Conservation (phyloP, 2,888 invertebrate species). For the Liposcelis brunnea region DNA sequence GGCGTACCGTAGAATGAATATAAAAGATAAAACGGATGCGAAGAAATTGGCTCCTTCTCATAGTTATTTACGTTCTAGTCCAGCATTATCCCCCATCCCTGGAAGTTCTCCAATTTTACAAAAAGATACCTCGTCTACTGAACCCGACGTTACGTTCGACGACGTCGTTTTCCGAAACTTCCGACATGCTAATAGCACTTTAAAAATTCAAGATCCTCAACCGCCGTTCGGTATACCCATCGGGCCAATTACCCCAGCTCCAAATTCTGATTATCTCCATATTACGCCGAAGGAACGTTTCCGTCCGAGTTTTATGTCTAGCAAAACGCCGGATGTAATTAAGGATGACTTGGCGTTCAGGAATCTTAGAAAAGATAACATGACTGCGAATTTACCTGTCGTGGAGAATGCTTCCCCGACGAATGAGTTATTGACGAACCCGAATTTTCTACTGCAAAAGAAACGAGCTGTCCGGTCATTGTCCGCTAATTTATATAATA, state of each 20-base stretch:
- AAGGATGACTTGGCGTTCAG: constrained; percentile 78
- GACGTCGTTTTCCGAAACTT: constrained; percentile 71
- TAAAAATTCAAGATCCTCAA: constrained; percentile 58
- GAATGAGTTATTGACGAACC: constrained; percentile 12
- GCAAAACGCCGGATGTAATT: constrained; percentile 61
- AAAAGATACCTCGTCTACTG: constrained; percentile 21
- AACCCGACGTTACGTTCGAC: constrained; percentile 67
- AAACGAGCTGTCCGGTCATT: constrained; percentile 65
- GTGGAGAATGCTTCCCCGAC: constrained; percentile 13
- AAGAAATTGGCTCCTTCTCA: not conserved
- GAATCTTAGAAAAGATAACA: constrained; percentile 62
- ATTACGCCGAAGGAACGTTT: constrained; percentile 38
- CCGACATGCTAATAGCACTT: constrained; percentile 52
- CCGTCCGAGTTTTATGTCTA: constrained; percentile 43
- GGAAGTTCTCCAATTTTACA: constrained; percentile 3
- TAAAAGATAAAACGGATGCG: constrained; percentile 27
- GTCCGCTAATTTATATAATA: constrained; percentile 66
- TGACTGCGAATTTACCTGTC: constrained; percentile 26
- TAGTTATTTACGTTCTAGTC: constrained; percentile 4
- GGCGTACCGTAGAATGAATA: constrained; percentile 57
- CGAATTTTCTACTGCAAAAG: constrained; percentile 37
- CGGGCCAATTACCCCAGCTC: constrained; percentile 62
- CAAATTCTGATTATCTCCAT: constrained; percentile 71
- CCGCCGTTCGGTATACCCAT: constrained; percentile 83
- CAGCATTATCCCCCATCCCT: not conserved